These are phyloP conservation scores for Indicator maculatus DNA, from an alignment of 2,113 vertebrate genomes.

Conservation along the genomic window DNA sequence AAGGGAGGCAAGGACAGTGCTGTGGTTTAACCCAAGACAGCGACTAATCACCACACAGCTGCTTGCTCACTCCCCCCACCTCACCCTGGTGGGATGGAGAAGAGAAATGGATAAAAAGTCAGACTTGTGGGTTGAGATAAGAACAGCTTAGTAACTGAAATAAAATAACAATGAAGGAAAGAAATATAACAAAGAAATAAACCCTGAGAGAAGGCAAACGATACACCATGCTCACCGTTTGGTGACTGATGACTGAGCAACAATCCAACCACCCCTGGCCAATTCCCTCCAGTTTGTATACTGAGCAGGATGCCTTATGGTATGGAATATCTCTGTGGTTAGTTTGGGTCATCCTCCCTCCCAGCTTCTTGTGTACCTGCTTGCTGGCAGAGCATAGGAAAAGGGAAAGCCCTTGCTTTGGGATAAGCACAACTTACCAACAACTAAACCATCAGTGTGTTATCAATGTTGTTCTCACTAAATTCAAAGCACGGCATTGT, in stretches of 20 bases:
- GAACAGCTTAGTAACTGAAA: not conserved
- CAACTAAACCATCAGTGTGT: not conserved
- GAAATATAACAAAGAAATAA: not conserved
- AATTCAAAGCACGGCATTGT: not conserved
- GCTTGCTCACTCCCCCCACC: not conserved
- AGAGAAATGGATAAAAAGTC: not conserved
- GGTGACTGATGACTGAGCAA: not conserved
- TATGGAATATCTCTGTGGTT: not conserved
- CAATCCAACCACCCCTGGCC: not conserved
- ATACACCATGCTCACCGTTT: not conserved
- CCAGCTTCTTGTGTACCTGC: not conserved
- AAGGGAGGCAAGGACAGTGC: not conserved
- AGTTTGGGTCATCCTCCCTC: not conserved
- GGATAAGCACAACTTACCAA: not conserved
- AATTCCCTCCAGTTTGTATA: not conserved
- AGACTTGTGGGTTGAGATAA: not conserved
- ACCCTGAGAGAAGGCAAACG: not conserved
- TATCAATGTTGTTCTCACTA: not conserved
- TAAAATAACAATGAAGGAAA: not conserved
- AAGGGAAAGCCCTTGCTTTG: not conserved
- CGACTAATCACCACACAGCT: not conserved
- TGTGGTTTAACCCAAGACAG: not conserved
- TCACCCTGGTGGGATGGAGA: not conserved
- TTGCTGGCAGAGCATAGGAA: not conserved
- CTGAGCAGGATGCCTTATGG: not conserved